Percentiles rank a stretch among this genome's conserved stretches.
These are phyloP conservation scores for Mellilla xanthometata DNA, from an alignment of 2,888 invertebrate genomes.

Conservation along the genomic window DNA sequence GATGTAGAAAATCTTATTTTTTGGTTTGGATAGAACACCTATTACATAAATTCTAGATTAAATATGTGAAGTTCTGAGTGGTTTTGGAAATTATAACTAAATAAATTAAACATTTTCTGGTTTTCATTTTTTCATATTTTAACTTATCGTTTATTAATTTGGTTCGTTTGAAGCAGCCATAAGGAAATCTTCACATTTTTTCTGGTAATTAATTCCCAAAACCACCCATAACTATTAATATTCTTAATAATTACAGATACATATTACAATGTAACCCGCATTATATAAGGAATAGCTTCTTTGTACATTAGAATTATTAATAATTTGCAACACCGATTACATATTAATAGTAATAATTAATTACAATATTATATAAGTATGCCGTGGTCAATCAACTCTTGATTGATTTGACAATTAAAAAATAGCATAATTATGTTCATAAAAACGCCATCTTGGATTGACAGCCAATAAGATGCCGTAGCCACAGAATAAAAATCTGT, in stretches of 20 bases:
- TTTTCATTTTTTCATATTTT: too few species aligned
- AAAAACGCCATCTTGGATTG: too few species aligned
- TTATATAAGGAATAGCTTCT: slow-evolving; percentile 21
- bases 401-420: too few species aligned
- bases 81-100: slow-evolving; percentile 4
- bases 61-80: neutral
- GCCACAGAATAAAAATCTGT: too few species aligned
- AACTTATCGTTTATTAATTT: too few species aligned
- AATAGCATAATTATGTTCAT: too few species aligned
- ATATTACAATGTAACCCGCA: slow-evolving; percentile 8
- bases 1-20: slow-evolving; percentile 16
- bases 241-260: slow-evolving; percentile 6
- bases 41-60: slow-evolving; percentile 9
- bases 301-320: slow-evolving; percentile 18
- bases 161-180: too few species aligned
- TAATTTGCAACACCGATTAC: slow-evolving; percentile 15
- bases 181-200: too few species aligned
- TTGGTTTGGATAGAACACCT: slow-evolving; percentile 17
- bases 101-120: neutral
- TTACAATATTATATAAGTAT: slow-evolving; percentile 6
- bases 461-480: too few species aligned
- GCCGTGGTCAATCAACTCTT: too few species aligned
- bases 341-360: slow-evolving; percentile 4
- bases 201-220: slow-evolving; percentile 5
- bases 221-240: neutral